Evolutionary conservation across 1,140 invertebrate genomes (phyloP).

Genomic region (Anoplolepis gracilipes): DNA sequence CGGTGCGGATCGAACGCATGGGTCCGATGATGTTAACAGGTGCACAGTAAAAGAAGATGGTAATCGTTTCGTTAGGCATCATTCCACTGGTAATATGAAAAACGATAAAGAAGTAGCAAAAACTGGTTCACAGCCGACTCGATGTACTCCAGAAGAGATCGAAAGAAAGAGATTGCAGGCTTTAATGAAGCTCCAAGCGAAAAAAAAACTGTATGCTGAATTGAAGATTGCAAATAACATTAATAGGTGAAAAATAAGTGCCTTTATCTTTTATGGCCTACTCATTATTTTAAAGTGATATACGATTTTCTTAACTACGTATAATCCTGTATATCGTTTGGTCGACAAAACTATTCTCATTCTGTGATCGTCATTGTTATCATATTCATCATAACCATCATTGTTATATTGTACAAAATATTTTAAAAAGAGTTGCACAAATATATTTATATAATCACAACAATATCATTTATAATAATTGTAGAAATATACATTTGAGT

Average conservation of each 20-base stretch:
- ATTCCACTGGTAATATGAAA: slow-evolving; percentile 59
- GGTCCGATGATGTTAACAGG: slow-evolving; percentile 67
- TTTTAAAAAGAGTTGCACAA: slow-evolving; percentile 13
- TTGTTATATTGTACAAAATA: background rate
- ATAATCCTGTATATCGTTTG: background rate
- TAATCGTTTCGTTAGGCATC: slow-evolving; percentile 57
- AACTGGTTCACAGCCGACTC: slow-evolving; percentile 50
- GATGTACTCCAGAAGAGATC: slow-evolving; percentile 80
- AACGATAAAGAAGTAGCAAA: slow-evolving; percentile 28
- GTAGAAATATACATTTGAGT: background rate
- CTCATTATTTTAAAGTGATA: background rate
- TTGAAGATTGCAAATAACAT: slow-evolving; percentile 5
- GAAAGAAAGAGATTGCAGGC: slow-evolving; percentile 81
- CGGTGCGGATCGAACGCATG: slow-evolving; percentile 28
- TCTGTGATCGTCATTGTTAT: slow-evolving; percentile 27
- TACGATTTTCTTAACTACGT: slow-evolving; percentile 2
- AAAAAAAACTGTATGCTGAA: slow-evolving; percentile 58
- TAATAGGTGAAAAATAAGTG: slow-evolving; percentile 62
- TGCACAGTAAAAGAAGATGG: slow-evolving; percentile 62
- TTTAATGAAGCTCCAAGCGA: slow-evolving; percentile 77
- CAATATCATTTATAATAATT: background rate
- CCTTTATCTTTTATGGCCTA: background rate
- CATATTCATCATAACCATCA: background rate
- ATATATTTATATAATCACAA: slow-evolving; percentile 55
- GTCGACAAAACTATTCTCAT: background rate